Evolutionary conservation across 1,140 invertebrate species (phyloP), one percentile per base, ranked within the genome.

Genomic region (Drosophila kikkawai): DNA sequence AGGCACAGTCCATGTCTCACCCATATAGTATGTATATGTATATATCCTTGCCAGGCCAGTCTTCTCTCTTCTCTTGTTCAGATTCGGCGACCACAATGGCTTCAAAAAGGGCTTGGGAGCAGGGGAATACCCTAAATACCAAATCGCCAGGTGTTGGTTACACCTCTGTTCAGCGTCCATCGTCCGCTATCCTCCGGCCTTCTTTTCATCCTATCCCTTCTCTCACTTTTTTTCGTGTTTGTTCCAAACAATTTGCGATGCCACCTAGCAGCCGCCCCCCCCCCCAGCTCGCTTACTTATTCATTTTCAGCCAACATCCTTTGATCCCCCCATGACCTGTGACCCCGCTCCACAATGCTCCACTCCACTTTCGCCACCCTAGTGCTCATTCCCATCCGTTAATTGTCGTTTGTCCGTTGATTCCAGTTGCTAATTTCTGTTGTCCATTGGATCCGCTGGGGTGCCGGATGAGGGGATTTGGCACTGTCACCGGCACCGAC

Each of bases 351-450:
- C 48, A 32, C 4, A 8, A 17, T 19, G n/a, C 0, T 11, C 29
- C 50, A 19, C 64, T n/a, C 26, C 17, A 42, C 26, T 4, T 17
- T 2, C 15, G 1, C 26, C 57, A 48, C 37, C 34, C 69, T 41
- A 15, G n/a, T 42, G 42, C 70, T 47, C 51, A 42, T 71, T 50
- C 58, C 41, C 71, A 45, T 66, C 61, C 48, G 47, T 76, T 51
- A 67, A 77, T 77, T 77, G 75, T 76, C 61, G 59, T 82, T 82
- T 58, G 66, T 61, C 69, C 60, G 73, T 68, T 67, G 73, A 68
- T 68, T 77, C 75, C 74, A 66, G 60, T 76, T 81, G 79, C 79
- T 81, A 81, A 81, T 81, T 81, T 81, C 74, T 75, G 56, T 63
- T 80, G 78, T 69, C 64, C 58, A 63, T 58, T 57, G 59, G 42